Evolutionary conservation across 2,888 invertebrate genomes (phyloP).

Genomic region (Ophion ventricosus): DNA sequence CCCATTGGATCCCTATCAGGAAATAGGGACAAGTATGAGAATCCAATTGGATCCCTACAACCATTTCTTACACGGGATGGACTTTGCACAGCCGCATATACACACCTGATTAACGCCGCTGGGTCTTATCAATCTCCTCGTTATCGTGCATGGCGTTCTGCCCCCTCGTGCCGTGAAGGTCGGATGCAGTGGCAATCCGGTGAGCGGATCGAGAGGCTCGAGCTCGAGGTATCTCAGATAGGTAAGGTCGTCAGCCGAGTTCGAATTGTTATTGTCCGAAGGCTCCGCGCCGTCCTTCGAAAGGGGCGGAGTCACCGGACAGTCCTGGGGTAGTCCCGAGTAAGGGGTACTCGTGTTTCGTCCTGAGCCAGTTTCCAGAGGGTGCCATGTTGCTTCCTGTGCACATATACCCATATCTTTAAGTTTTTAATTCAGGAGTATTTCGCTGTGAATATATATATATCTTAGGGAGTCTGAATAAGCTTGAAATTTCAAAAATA

Average conservation of each 20-base stretch:
- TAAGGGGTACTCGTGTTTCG: slow-evolving; percentile 83
- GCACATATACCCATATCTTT: neutral
- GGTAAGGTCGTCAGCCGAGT: slow-evolving; percentile 81
- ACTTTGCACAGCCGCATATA: neutral
- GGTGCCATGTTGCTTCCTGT: slow-evolving; percentile 83
- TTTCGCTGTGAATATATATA: neutral
- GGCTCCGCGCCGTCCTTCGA: slow-evolving; percentile 77
- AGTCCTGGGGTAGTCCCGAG: slow-evolving; percentile 78
- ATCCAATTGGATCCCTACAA: too few species aligned
- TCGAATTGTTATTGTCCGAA: slow-evolving; percentile 81
- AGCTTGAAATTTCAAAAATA: neutral
- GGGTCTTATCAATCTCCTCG: slow-evolving; percentile 85
- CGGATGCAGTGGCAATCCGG: slow-evolving; percentile 83
- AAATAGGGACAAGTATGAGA: too few species aligned
- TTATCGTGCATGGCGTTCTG: slow-evolving; percentile 93
- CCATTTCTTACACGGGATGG: too few species aligned
- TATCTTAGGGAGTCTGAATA: neutral
- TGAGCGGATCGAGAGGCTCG: slow-evolving; percentile 89
- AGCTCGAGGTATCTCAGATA: slow-evolving; percentile 89
- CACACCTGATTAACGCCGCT: slow-evolving; percentile 78
- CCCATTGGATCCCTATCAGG: too few species aligned
- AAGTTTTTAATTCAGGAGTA: neutral
- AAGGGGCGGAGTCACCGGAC: slow-evolving; percentile 78
- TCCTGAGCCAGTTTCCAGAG: slow-evolving; percentile 81
- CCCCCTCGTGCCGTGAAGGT: slow-evolving; percentile 86